A percentile compares a stretch with the other conserved stretches of the same genome.
phyloP scores from a whole-genome alignment of 1,140 invertebrate species.

The Chrysomallon squamiferum region DNA sequence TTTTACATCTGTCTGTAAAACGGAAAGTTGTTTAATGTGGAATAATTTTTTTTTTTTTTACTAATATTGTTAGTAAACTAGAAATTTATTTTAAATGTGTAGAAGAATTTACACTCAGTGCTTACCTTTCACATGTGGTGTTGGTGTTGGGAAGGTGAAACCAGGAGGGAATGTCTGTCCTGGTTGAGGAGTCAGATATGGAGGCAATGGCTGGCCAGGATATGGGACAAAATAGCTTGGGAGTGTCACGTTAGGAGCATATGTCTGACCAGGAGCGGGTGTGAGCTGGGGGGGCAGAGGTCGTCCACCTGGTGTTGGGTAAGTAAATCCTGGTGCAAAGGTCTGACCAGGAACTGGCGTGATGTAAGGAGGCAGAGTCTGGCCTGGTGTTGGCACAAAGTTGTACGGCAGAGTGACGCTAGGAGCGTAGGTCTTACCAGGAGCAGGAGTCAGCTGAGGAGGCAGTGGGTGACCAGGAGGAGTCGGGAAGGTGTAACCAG shows the following conservation, averaged over 20 bases:
- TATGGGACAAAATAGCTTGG: constrained; percentile 16
- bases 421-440: background rate
- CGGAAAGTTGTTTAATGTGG: too few species aligned
- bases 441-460: constrained; percentile 17
- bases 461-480: constrained; percentile 1
- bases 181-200: background rate
- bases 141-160: constrained; percentile 11
- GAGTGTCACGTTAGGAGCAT: constrained; percentile 26
- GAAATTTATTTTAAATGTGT: too few species aligned
- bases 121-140: constrained; percentile 29
- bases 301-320: constrained; percentile 19
- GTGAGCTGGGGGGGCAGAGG: constrained; percentile 27
- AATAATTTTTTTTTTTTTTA: too few species aligned
- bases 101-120: too few species aligned
- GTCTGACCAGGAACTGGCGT: constrained; percentile 35
- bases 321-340: constrained; percentile 23
- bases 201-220: constrained; percentile 14
- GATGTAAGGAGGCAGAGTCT: constrained; percentile 29
- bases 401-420: too few species aligned
- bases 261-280: constrained; percentile 33
- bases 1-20: too few species aligned
- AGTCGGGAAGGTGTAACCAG: constrained; percentile 11
- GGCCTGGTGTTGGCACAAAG: constrained; percentile 13
- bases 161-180: constrained; percentile 10
- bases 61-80: too few species aligned